Percentiles rank a stretch among this genome's conserved stretches.
phyloP scores from a whole-genome alignment of 2,888 invertebrate genomes.

The Petrolisthes manimaculis region DNA sequence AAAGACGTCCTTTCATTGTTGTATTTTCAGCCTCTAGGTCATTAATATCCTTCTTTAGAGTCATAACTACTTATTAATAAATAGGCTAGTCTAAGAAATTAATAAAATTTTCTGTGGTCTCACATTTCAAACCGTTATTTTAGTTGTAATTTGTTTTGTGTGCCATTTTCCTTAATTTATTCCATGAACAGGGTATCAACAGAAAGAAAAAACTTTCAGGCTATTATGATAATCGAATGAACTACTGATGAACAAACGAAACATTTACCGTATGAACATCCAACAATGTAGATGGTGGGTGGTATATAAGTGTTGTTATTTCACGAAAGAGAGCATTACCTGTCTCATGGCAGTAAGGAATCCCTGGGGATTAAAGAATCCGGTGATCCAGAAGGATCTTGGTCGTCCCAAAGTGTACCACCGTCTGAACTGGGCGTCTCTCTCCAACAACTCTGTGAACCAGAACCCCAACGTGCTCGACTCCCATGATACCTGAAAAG shows the following conservation, averaged over 20 bases:
- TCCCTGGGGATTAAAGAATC: slow-evolving; percentile 97
- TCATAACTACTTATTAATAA: too few species aligned
- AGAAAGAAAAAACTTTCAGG: too few species aligned
- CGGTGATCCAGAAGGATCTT: slow-evolving; percentile 95
- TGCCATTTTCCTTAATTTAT: too few species aligned
- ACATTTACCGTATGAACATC: neutral
- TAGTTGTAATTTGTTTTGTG: too few species aligned
- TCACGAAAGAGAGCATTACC: slow-evolving; percentile 72
- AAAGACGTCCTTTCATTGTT: too few species aligned
- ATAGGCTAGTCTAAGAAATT: too few species aligned
- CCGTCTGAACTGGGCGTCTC: slow-evolving; percentile 73
- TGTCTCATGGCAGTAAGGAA: slow-evolving; percentile 98
- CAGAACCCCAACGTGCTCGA: slow-evolving; percentile 98
- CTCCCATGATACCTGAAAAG: slow-evolving; percentile 91
- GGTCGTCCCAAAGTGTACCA: slow-evolving; percentile 72
- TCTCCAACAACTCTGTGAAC: slow-evolving; percentile 95
- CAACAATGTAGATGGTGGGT: neutral
- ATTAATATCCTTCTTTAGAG: too few species aligned
- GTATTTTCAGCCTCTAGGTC: too few species aligned
- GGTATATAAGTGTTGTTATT: neutral
- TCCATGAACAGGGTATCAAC: too few species aligned
- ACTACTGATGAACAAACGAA: neutral
- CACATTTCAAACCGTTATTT: too few species aligned
- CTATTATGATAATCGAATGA: too few species aligned
- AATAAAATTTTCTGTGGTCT: too few species aligned